Evolutionary conservation across 2,113 vertebrate species (phyloP), one percentile per base, ranked within the genome.

Genomic region (Xenus cinereus): DNA sequence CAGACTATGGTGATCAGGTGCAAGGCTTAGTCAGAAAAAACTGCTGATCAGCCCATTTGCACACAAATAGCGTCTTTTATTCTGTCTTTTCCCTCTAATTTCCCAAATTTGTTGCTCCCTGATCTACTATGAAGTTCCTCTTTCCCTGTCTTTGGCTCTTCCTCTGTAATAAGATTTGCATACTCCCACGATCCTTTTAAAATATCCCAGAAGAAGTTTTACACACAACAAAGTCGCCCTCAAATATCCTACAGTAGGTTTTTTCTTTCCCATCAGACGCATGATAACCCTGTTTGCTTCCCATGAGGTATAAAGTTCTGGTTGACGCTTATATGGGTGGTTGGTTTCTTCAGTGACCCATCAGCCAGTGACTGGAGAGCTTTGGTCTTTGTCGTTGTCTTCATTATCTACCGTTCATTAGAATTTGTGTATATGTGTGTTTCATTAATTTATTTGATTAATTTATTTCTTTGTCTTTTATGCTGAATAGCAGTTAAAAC

Each of bases 161-260:
- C 8, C 7, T 51, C 41, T 46, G 4, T 37, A 79, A 78, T 27
- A 46, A 75, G 10, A 4, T 67, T 75, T 67, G 17, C 41, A 72
- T 7, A 35, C 50, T 74, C 24, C 24, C 50, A 56, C 8, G 21
- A 30, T 41, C 20, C 15, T 69, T 93, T 74, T 50, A 62, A 78
- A 86, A 59, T 12, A 54, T 28, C 11, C 15, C 45, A 89, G 60
- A 50, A 53, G 6, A 79, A 57, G 11, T 43, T 71, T 80, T 87
- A 39, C 21, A 57, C 8, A 67, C 10, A 43, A n/a, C 4, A 3
- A 87, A 41, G 2, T 63, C 11, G 30, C 37, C 18, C 15, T 73
- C 0, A 0, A 48, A 39, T 72, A 57, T 68, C 37, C 46, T 26
- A 5, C 2, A 19, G 20, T 26, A 32, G 1, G 7, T 62, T 75